These are phyloP conservation scores for Drosophila mimica DNA, from an alignment of 2,888 invertebrate genomes.

Conservation along the genomic window DNA sequence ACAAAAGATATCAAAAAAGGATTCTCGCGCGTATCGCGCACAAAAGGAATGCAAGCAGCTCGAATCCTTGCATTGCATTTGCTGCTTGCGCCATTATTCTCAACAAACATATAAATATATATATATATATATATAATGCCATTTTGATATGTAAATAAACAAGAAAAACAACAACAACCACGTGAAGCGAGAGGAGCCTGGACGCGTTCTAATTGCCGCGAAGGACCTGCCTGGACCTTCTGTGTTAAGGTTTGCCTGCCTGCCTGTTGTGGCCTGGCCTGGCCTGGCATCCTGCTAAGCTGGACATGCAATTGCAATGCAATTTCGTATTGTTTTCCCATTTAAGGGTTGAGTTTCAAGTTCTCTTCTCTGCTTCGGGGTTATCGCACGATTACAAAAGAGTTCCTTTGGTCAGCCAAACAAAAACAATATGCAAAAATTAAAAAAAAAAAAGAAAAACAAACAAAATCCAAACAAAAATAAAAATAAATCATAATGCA, in stretches of 20 bases:
- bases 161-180: slow-evolving; percentile 14
- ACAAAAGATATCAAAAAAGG: slow-evolving; percentile 74
- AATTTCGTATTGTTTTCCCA: slow-evolving; percentile 51
- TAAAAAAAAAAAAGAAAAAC: background rate
- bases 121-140: slow-evolving; percentile 57
- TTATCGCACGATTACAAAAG: slow-evolving; percentile 81
- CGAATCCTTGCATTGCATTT: slow-evolving; percentile 55
- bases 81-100: slow-evolving; percentile 56
- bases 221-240: slow-evolving; percentile 66
- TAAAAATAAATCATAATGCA: slow-evolving; percentile 43
- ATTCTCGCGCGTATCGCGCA: slow-evolving; percentile 47
- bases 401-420: slow-evolving; percentile 74
- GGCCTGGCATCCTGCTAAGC: slow-evolving; percentile 71
- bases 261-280: slow-evolving; percentile 7
- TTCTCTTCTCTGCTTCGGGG: slow-evolving; percentile 65
- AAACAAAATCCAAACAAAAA: background rate
- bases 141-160: slow-evolving; percentile 75
- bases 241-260: slow-evolving; percentile 10
- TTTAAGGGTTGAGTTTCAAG: slow-evolving; percentile 75
- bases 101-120: background rate
- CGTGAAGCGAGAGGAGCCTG: slow-evolving; percentile 9
- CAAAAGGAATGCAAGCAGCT: slow-evolving; percentile 66
- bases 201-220: slow-evolving; percentile 72
- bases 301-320: slow-evolving; percentile 79
- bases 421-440: slow-evolving; percentile 38